A percentile compares a stretch with the other conserved stretches of the same genome.
These are phyloP conservation scores for Chamaea fasciata DNA, from an alignment of 2,113 vertebrate genomes.

Conservation along the genomic window DNA sequence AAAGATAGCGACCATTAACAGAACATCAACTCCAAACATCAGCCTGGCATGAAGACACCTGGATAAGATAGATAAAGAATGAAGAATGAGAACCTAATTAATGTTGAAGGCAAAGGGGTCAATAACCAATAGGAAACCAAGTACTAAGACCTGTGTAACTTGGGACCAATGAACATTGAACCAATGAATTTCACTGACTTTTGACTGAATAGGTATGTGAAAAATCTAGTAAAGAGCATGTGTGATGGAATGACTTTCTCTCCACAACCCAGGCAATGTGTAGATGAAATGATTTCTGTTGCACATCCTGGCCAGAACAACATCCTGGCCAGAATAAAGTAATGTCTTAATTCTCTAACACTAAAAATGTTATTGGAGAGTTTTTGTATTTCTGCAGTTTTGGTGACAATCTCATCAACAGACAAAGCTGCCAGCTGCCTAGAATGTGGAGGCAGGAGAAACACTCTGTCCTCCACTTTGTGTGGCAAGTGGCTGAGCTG, in stretches of 20 bases:
- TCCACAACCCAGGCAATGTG: too few species aligned
- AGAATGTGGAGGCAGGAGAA: not conserved
- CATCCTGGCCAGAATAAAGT: not conserved
- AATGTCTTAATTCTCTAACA: not conserved
- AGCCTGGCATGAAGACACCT: fast-evolving
- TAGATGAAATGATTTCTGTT: not conserved
- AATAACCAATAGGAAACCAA: not conserved
- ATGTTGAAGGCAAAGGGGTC: fast-evolving
- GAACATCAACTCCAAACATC: not conserved
- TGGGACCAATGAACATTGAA: not conserved
- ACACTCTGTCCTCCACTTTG: not conserved
- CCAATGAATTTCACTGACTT: not conserved
- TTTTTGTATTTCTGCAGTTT: not conserved
- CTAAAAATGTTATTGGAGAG: not conserved
- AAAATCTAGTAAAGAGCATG: not conserved
- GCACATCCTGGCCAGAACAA: not conserved
- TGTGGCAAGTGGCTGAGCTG: not conserved
- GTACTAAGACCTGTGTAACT: not conserved
- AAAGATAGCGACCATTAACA: fast-evolving
- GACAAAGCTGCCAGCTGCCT: not conserved
- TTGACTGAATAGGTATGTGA: not conserved
- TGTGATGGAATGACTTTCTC: not conserved
- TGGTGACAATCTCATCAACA: not conserved
- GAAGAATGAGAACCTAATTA: not conserved
- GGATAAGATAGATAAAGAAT: not conserved